Percentiles rank a stretch among this genome's conserved stretches.
Evolutionary conservation across 1,140 invertebrate genomes (phyloP).

Genomic region (Drosophila miranda): DNA sequence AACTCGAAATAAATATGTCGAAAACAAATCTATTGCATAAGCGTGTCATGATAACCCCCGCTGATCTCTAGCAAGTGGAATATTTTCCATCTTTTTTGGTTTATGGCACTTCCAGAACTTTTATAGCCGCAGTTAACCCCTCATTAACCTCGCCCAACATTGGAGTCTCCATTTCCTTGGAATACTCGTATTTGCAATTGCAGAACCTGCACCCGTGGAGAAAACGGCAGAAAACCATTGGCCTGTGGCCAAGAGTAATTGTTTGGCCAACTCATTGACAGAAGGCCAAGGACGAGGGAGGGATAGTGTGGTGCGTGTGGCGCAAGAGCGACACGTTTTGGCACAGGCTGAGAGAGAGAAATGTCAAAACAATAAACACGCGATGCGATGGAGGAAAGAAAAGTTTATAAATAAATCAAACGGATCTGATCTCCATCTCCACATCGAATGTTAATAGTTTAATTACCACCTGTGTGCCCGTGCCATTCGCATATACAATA

Average conservation of each 20-base stretch:
- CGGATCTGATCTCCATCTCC: constrained; percentile 8
- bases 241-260: constrained; percentile 34
- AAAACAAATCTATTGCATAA: constrained; percentile 30
- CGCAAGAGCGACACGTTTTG: constrained; percentile 33
- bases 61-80: constrained; percentile 11
- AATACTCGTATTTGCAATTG: background rate
- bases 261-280: constrained; percentile 43
- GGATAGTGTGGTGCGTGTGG: too few relatives aligned
- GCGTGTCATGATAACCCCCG: constrained; percentile 32
- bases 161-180: constrained; percentile 25
- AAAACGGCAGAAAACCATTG: constrained; percentile 21
- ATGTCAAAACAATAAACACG: constrained; percentile 37
- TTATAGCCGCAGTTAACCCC: constrained; percentile 3
- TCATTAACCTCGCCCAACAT: constrained; percentile 34
- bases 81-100: background rate
- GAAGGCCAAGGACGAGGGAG: background rate
- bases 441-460: constrained; percentile 34
- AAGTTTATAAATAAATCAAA: constrained; percentile 45
- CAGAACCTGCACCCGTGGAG: background rate
- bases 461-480: constrained; percentile 36
- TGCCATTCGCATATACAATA: background rate
- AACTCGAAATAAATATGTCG: constrained; percentile 11
- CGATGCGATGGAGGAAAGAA: constrained; percentile 30
- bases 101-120: background rate
- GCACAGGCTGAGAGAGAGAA: constrained; percentile 4